A percentile compares a stretch with the other conserved stretches of the same genome.
phyloP scores from a whole-genome alignment of 2,888 invertebrate species.

The Dioctria linearis region DNA sequence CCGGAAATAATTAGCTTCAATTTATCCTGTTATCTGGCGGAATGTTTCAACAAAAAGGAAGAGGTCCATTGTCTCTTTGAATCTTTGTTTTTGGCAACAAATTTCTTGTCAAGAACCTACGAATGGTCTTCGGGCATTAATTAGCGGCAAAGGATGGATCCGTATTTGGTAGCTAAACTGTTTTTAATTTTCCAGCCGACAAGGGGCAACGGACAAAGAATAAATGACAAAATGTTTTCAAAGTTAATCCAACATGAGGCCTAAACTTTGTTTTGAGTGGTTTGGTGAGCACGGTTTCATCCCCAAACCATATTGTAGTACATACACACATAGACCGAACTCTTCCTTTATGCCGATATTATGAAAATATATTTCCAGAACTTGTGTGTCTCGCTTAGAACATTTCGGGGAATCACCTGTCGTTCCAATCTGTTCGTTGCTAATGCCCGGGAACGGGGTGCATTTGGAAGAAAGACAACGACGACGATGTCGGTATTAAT shows the following conservation, averaged over 20 bases:
- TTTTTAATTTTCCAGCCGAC: constrained; percentile 16
- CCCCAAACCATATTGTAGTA: background rate
- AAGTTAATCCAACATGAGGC: constrained; percentile 18
- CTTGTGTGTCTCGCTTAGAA: background rate
- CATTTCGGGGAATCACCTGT: constrained; percentile 32
- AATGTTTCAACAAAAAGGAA: constrained; percentile 8
- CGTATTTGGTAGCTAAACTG: background rate
- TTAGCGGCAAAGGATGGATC: background rate
- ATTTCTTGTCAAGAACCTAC: constrained; percentile 8
- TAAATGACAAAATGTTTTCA: background rate
- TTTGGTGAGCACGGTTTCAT: background rate
- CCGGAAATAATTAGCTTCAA: constrained; percentile 58
- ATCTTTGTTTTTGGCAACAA: constrained; percentile 31
- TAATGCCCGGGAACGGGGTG: constrained; percentile 17
- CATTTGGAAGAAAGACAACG: constrained; percentile 47
- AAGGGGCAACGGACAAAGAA: background rate
- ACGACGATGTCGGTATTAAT: constrained; percentile 44
- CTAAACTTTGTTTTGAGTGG: background rate
- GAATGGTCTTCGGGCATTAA: background rate
- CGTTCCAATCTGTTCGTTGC: constrained; percentile 27
- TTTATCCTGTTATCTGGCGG: constrained; percentile 55
- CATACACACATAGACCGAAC: too few relatives aligned
- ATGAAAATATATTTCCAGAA: constrained; percentile 40
- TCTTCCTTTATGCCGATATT: constrained; percentile 21
- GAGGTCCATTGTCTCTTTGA: constrained; percentile 23